Conservation (phyloP, 2,797 vertebrate species). For the Champsocephalus gunnari region DNA sequence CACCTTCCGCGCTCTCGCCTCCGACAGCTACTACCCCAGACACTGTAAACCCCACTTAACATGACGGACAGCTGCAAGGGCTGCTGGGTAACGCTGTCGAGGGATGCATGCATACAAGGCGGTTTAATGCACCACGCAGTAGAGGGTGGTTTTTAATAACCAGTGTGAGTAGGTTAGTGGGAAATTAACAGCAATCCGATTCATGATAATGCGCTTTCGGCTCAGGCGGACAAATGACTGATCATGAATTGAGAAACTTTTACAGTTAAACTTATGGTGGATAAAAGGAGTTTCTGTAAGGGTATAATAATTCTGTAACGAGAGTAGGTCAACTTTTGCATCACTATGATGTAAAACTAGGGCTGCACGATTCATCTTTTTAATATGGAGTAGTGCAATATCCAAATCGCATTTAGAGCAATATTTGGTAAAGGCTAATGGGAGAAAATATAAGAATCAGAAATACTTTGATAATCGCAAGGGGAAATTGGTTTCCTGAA, state of each 20-base stretch:
- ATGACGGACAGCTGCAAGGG: slow-evolving; percentile 59
- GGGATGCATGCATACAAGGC: slow-evolving; percentile 15
- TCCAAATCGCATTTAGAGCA: too few species aligned
- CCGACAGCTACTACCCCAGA: slow-evolving; percentile 65
- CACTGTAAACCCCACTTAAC: slow-evolving; percentile 68
- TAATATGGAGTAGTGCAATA: too few species aligned
- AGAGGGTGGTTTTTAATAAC: slow-evolving; percentile 26
- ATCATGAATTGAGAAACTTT: slow-evolving; percentile 7
- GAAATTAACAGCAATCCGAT: slow-evolving; percentile 11
- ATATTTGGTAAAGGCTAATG: too few species aligned
- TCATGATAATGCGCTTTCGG: neutral
- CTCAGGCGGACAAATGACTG: slow-evolving; percentile 7
- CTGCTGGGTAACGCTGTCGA: slow-evolving; percentile 7
- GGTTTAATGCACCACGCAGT: neutral
- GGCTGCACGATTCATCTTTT: too few species aligned
- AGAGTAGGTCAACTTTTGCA: neutral
- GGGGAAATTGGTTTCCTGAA: too few species aligned
- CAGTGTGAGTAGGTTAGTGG: neutral
- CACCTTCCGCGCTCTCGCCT: slow-evolving; percentile 41
- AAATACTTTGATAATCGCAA: too few species aligned
- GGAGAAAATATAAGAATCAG: too few species aligned
- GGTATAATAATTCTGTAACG: too few species aligned
- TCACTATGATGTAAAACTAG: neutral
- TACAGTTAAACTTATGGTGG: too few species aligned
- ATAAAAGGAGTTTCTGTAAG: too few species aligned